phyloP scores from a whole-genome alignment of 2,113 vertebrate species.

The Pelodiscus sinensis region DNA sequence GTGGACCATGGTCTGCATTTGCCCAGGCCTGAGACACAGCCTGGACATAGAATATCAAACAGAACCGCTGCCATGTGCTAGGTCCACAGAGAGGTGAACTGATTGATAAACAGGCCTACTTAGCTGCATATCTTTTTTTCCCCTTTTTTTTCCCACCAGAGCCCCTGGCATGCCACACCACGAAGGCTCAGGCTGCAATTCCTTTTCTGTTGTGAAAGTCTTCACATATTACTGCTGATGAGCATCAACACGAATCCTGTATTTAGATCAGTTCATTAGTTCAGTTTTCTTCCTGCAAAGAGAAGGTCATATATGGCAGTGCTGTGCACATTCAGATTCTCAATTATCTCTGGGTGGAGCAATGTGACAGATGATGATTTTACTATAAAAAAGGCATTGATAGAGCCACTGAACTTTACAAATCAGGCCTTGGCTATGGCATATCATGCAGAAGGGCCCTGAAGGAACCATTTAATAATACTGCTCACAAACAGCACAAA shows the following conservation, averaged over 20 bases:
- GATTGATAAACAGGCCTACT: neutral
- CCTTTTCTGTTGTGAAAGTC: neutral
- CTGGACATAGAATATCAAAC: neutral
- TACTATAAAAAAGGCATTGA: conserved; percentile 64
- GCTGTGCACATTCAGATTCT: conserved; percentile 50
- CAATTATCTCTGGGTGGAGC: conserved; percentile 62
- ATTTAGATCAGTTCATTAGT: neutral
- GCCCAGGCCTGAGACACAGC: neutral
- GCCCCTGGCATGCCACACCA: neutral
- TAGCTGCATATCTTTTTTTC: neutral
- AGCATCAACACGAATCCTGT: neutral
- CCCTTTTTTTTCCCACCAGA: neutral
- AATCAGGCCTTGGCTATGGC: conserved; percentile 34
- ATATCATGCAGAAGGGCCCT: neutral
- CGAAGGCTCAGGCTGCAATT: neutral
- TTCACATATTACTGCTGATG: fast-evolving
- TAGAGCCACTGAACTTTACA: conserved; percentile 36
- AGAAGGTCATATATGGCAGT: conserved; percentile 49
- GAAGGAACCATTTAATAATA: conserved; percentile 27
- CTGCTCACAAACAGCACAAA: conserved; percentile 44
- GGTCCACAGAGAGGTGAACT: neutral
- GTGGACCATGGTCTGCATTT: no score
- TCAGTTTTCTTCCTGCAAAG: neutral
- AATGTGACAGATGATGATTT: conserved; percentile 72
- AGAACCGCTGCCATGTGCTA: neutral